A percentile compares a stretch with the other conserved stretches of the same genome.
phyloP scores from a whole-genome alignment of 1,140 invertebrate genomes.

The Heterodera carotae region DNA sequence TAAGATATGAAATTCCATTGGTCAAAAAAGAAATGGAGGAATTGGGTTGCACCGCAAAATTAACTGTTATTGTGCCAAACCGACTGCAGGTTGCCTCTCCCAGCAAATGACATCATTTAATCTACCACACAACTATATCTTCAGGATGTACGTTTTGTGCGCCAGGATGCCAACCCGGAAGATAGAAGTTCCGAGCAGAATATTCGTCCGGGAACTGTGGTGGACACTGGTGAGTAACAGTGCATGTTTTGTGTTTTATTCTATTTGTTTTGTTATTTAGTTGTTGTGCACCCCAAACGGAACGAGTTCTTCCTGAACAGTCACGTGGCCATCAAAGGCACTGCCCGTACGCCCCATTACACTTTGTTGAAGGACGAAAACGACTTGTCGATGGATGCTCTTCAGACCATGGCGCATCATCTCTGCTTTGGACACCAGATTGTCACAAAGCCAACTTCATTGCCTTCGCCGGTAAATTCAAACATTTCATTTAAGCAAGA shows the following conservation, averaged over 20 bases:
- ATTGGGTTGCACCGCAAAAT: not conserved
- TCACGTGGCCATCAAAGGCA: slow-evolving; percentile 35
- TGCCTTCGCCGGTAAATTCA: slow-evolving; percentile 32
- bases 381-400: slow-evolving; percentile 31
- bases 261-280: not conserved
- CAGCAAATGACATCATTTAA: not conserved
- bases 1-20: slow-evolving; percentile 15
- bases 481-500: too few species aligned
- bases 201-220: slow-evolving; percentile 19
- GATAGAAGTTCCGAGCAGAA: slow-evolving; percentile 1
- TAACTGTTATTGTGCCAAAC: slow-evolving; percentile 20
- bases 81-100: slow-evolving; percentile 5
- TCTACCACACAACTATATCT: not conserved
- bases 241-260: not conserved
- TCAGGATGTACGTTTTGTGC: slow-evolving; percentile 12
- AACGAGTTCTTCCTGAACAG: slow-evolving; percentile 32
- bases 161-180: not conserved
- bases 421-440: slow-evolving; percentile 40
- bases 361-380: slow-evolving; percentile 37
- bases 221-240: slow-evolving; percentile 12
- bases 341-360: slow-evolving; percentile 34
- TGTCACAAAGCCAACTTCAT: slow-evolving; percentile 36
- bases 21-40: not conserved
- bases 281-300: slow-evolving; percentile 16
- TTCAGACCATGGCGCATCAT: slow-evolving; percentile 20